phyloP scores from a whole-genome alignment of 2,888 invertebrate genomes.

The Ornithoptera alexandrae region DNA sequence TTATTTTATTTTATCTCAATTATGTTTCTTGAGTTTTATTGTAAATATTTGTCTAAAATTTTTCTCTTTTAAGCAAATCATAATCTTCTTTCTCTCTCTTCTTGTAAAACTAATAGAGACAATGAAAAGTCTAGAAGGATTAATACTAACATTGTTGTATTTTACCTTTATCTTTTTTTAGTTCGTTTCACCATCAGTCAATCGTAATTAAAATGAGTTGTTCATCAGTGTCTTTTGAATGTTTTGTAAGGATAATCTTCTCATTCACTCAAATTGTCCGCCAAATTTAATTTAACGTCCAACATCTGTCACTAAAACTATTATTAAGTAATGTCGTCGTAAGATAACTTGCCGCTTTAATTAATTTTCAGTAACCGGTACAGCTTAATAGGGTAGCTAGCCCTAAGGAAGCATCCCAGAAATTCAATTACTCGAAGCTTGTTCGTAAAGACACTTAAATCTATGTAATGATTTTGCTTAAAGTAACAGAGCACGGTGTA shows the following conservation, averaged over 20 bases:
- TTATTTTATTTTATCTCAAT: too few species aligned
- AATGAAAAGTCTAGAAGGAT: too few species aligned
- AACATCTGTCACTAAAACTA: conserved; percentile 26
- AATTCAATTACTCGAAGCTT: conserved; percentile 20
- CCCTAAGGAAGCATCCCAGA: conserved; percentile 21
- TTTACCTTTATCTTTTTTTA: too few species aligned
- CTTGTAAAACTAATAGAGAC: too few species aligned
- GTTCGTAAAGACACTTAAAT: conserved; percentile 2
- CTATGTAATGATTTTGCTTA: not conserved
- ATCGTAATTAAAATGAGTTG: too few species aligned
- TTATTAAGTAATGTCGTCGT: conserved; percentile 27
- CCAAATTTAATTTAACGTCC: conserved; percentile 23
- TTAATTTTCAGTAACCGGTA: conserved; percentile 26
- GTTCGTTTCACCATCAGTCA: not conserved
- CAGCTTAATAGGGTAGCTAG: conserved; percentile 23
- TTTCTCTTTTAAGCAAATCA: too few species aligned
- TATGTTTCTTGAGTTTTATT: too few species aligned
- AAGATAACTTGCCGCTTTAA: conserved; percentile 25
- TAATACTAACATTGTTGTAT: too few species aligned
- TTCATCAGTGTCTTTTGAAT: not conserved
- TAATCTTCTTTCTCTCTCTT: too few species aligned
- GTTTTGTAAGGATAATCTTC: not conserved
- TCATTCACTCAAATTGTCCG: not conserved
- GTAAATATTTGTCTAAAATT: too few species aligned
- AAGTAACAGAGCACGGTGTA: not conserved